Conservation (phyloP, 2,888 invertebrate species). For the Dexiosoma caninum region DNA sequence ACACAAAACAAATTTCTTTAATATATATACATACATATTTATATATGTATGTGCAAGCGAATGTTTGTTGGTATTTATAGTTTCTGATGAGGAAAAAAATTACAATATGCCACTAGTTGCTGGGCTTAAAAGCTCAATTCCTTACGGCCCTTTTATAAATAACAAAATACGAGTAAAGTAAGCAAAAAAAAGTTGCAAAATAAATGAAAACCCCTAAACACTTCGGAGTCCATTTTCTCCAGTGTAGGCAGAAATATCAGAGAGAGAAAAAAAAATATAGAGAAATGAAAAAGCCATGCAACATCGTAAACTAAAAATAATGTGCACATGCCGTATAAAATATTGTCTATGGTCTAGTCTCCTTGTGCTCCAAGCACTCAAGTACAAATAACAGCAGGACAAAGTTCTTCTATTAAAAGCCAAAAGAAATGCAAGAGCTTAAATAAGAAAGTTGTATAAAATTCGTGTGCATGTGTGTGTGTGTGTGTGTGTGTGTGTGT, state of each 20-base stretch:
- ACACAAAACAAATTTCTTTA: too few species aligned
- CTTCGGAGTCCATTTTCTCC: constrained; percentile 31
- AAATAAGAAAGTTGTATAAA: constrained; percentile 40
- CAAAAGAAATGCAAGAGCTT: not conserved
- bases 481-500: too few species aligned
- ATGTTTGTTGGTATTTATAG: not conserved
- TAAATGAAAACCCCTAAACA: constrained; percentile 24
- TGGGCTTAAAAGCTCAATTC: constrained; percentile 26
- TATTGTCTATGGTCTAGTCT: constrained; percentile 36
- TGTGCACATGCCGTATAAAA: constrained; percentile 36
- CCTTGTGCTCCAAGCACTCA: not conserved
- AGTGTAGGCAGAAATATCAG: constrained; percentile 34
- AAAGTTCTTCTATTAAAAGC: not conserved
- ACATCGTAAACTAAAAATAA: constrained; percentile 33
- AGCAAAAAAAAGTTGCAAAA: not conserved
- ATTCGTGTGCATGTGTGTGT: constrained; percentile 29
- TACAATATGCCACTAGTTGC: constrained; percentile 52
- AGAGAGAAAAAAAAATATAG: not conserved
- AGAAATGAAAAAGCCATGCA: not conserved
- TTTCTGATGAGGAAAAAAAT: constrained; percentile 24
- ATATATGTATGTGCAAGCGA: not conserved
- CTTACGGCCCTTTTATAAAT: constrained; percentile 19
- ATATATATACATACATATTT: not conserved
- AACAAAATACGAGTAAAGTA: not conserved
- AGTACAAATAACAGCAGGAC: not conserved